Base-by-base conservation (phyloP, 2,113 vertebrate species). In the Taurulus bubalis region DNA sequence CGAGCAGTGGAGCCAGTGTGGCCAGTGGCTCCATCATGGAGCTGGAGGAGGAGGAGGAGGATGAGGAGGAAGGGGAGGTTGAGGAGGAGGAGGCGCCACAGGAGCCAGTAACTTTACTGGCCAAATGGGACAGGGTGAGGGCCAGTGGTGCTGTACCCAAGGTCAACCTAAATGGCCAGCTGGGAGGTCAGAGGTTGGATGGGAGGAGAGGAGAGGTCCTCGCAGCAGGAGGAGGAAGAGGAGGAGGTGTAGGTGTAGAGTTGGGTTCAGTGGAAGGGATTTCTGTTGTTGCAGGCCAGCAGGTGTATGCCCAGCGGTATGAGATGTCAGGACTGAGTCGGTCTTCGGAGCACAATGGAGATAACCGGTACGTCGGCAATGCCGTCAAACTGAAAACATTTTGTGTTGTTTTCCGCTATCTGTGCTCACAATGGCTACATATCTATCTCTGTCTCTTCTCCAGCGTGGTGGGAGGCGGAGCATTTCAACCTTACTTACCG, bases 141-240 rank as follows among this genome's bases (percentile, higher is more conserved):
- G 94, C 94, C 85, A 93, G 91, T 82, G 95, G 94, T 5, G 94
- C 94, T 18, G 93, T 95, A 40, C 95, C 94, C 66, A 95, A 95
- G 92, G 95, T 94, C 89, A 95, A 94, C 88, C 85, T 96, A 68
- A 97, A 98, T 82, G 95, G 97, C 91, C 96, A 98, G 94, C 95
- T 96, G 87, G 96, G 96, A 95, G 97, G 97, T 97, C 97, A 97
- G 97, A 98, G 97, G 96, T 97, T 95, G 91, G 97, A 98, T 87
- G 94, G 92, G 87, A 96, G 95, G 94, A 95, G 92, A 93, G 91
- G 91, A 90, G 94, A 95, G 83, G 88, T 90, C 59, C 87, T 60
- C 47, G 88, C 56, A 34, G 70, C 81, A 85, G 24, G 55, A 58
- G 55, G 56, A 59, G 56, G 79, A 86, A 90, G 89, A 78, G 91